Conservation (phyloP, 2,113 vertebrate species). For the Girardinichthys multiradiatus region DNA sequence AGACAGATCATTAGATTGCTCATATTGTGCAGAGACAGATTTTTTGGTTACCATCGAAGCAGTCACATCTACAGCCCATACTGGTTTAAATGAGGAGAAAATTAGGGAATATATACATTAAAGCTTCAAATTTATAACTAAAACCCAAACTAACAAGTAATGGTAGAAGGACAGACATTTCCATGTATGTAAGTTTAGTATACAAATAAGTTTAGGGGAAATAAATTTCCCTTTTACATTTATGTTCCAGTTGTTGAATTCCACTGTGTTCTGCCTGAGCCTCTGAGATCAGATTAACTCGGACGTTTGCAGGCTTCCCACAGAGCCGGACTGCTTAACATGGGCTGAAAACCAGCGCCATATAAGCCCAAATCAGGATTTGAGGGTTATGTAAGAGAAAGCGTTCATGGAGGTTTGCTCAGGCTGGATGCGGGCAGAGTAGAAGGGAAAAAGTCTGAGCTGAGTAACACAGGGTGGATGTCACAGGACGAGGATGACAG, state of each 20-base stretch:
- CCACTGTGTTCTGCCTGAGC: conserved; percentile 20
- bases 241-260: conserved; percentile 12
- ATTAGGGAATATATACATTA: neutral
- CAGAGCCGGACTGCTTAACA: conserved; percentile 46
- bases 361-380: conserved; percentile 61
- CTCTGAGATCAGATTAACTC: conserved; percentile 51
- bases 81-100: no score
- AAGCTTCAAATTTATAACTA: neutral
- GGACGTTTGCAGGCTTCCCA: conserved; percentile 38
- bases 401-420: conserved; percentile 43
- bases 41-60: neutral
- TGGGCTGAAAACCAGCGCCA: conserved; percentile 43
- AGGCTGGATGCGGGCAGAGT: conserved; percentile 12
- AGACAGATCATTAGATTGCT: neutral
- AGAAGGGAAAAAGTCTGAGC: neutral
- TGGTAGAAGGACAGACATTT: neutral
- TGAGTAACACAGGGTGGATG: conserved; percentile 22
- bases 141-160: neutral
- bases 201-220: neutral
- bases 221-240: neutral
- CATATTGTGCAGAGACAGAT: neutral
- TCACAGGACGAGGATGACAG: conserved; percentile 5
- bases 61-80: no score
- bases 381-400: conserved; percentile 62
- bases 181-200: neutral